A percentile compares a stretch with the other conserved stretches of the same genome.
Evolutionary conservation across 2,797 vertebrate species (phyloP).

Genomic region (Chloroceryle inda): DNA sequence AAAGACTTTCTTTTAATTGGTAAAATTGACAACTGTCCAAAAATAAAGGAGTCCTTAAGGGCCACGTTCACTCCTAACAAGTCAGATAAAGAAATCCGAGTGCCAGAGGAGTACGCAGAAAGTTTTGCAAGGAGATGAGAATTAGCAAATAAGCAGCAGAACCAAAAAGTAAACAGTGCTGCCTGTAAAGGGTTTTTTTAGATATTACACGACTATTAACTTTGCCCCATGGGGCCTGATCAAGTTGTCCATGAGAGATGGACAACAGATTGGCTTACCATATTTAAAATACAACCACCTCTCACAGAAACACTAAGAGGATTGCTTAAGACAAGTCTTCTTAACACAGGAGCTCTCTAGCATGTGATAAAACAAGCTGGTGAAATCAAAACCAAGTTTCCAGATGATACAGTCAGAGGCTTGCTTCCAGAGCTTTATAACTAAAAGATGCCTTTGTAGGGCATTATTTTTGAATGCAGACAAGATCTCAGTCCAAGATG

Average conservation of each 20-base stretch:
- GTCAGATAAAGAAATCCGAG: conserved; percentile 8
- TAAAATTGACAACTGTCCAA: conserved; percentile 68
- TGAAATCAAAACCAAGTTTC: neutral
- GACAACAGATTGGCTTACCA: neutral
- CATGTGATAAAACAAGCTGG: neutral
- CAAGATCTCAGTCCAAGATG: neutral
- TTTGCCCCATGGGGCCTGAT: conserved; percentile 1
- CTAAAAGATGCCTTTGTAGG: neutral
- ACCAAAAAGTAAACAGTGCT: neutral
- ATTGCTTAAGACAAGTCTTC: conserved; percentile 50
- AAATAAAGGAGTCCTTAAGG: conserved; percentile 36
- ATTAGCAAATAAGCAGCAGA: neutral
- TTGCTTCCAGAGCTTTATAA: neutral
- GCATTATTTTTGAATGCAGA: neutral
- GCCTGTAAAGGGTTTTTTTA: neutral
- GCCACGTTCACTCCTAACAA: conserved; percentile 24
- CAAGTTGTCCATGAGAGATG: neutral
- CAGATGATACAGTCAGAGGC: neutral
- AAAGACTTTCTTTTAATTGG: conserved; percentile 65
- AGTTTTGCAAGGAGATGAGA: conserved; percentile 19
- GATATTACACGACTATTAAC: neutral
- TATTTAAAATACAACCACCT: neutral
- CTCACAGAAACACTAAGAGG: conserved; percentile 13
- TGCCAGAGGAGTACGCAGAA: neutral
- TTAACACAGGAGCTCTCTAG: neutral